Evolutionary conservation across 2,888 invertebrate genomes (phyloP).

Genomic region (Galerucella calmariensis): DNA sequence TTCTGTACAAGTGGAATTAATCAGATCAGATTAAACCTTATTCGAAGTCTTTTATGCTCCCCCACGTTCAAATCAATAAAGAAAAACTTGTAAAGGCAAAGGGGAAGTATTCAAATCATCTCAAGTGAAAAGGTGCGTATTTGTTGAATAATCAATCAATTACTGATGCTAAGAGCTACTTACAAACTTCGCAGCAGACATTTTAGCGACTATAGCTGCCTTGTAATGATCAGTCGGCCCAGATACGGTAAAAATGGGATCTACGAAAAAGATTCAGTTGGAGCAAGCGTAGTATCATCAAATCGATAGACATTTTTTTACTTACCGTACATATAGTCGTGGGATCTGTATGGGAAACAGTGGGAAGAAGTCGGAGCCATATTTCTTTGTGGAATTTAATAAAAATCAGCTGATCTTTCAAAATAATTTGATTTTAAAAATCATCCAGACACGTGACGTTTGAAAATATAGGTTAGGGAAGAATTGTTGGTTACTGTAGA

Average conservation of each 20-base stretch:
- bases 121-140: too few species aligned
- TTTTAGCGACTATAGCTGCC: conserved; percentile 68
- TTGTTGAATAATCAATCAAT: too few species aligned
- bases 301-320: not conserved
- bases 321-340: conserved; percentile 55
- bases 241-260: conserved; percentile 70
- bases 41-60: too few species aligned
- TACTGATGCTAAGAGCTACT: conserved; percentile 51
- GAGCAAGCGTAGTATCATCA: conserved; percentile 12
- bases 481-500: conserved; percentile 2
- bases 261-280: conserved; percentile 56
- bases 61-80: too few species aligned
- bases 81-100: too few species aligned
- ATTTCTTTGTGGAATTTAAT: not conserved
- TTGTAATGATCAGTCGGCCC: conserved; percentile 70
- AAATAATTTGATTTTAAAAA: conserved; percentile 10
- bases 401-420: conserved; percentile 19
- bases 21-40: too few species aligned
- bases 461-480: not conserved
- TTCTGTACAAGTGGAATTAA: too few species aligned
- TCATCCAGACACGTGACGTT: not conserved
- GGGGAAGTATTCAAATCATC: too few species aligned
- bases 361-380: conserved; percentile 37
- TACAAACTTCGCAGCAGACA: conserved; percentile 69
- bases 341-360: conserved; percentile 51